Evolutionary conservation across 64 coral and sea anemone genomes (phyloP), one percentile per base, ranked within the genome.

Genomic region (Porites australiensis): DNA sequence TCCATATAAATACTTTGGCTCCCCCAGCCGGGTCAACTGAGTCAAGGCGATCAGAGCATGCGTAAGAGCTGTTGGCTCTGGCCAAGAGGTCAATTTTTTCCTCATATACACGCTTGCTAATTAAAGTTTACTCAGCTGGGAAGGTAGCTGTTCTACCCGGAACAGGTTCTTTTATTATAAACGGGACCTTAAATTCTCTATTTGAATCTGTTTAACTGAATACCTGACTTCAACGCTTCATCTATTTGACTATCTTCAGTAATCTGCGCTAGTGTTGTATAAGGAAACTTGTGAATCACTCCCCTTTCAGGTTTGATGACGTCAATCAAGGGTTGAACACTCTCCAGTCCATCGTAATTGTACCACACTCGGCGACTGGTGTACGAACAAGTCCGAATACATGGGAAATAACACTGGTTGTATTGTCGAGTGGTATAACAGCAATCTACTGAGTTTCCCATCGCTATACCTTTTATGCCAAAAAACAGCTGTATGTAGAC

Each of bases 301-400:
- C 19, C 3, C 55, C 49, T 90, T 9, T 80, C 44, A 12, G 88
- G 88, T 60, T 82, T 82, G 44, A 82, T 45, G 79, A 82, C 27
- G 58, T 82, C 79, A 50, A 90, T 69, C 19, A 78, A 78, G 18
- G 76, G 74, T 2, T 90, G 88, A 2, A 90, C 88, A 8, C 21
- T 75, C 27, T 88, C 86, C 86, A 88, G 6, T 19, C 86, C 86
- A 76, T 88, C 86, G 73, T 75, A 88, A 48, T 88, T 88, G 27
- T 88, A 88, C 54, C 70, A 88, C 20, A 88, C 70, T 47, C 86
- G 86, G 2, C 86, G 86, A 88, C 46, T 57, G 4, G 52, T 75
- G 71, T 74, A 75, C 22, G 79, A 44, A 16, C 79, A 82, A 15
- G 79, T 44, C 58, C 79, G 57, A 64, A 82, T 82, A 15, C 79